These are phyloP conservation scores for Trigoniulus corallinus DNA, from an alignment of 1,140 invertebrate genomes.

Conservation along the genomic window DNA sequence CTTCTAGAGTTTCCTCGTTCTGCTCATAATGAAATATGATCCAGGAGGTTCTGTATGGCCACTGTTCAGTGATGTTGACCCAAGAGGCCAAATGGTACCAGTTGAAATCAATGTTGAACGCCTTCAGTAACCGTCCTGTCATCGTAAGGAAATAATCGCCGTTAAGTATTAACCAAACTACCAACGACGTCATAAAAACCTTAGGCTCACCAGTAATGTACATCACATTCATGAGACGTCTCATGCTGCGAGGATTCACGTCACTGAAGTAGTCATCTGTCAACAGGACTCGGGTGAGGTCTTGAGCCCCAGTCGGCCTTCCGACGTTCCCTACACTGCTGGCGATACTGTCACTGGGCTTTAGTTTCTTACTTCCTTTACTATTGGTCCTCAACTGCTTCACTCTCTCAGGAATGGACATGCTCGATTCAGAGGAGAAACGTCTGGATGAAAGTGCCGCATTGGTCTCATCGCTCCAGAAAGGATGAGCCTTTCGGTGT, in stretches of 20 bases:
- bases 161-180: too few species aligned
- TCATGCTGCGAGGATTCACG: conserved; percentile 92
- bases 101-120: conserved; percentile 97
- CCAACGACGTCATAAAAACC: too few species aligned
- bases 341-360: conserved; percentile 61
- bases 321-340: conserved; percentile 59
- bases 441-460: conserved; percentile 26
- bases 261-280: conserved; percentile 94
- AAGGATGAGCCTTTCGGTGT: conserved; percentile 2
- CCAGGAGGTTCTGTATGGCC: conserved; percentile 95
- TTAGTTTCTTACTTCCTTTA: conserved; percentile 17
- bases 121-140: conserved; percentile 77
- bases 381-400: conserved; percentile 4
- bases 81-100: conserved; percentile 94
- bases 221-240: conserved; percentile 91
- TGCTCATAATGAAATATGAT: conserved; percentile 87
- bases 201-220: conserved; percentile 73
- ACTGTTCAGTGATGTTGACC: conserved; percentile 97
- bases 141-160: conserved; percentile 14
- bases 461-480: neutral
- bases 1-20: conserved; percentile 70
- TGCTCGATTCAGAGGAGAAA: conserved; percentile 53
- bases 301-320: conserved; percentile 16
- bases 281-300: conserved; percentile 41
- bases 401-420: conserved; percentile 20